Base-by-base conservation (phyloP, 2,888 invertebrate genomes). In the Malacosoma neustria region DNA sequence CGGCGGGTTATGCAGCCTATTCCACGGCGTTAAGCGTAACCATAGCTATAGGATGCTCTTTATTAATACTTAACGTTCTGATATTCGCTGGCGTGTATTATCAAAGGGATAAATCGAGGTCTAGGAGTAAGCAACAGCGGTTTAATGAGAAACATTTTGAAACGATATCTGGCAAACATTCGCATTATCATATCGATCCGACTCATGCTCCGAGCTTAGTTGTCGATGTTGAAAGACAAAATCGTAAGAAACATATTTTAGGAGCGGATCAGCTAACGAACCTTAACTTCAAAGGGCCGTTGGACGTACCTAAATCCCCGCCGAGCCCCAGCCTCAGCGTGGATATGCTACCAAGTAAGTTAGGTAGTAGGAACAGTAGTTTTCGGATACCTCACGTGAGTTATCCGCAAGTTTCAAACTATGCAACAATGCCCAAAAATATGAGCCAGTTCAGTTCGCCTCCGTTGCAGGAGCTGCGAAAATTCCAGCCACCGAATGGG, bases 71-170 rank as follows among this genome's bases (percentile, higher is more conserved):
- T 15, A 95, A 95, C 74, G 92, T 94, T 35, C 80, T 95, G 31
- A 93, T 95, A 57, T 94, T 94, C 64, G 94, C 93, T 35, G 93
- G 93, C 2, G 93, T 95, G 5, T 95, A 94, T 71, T 94, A 94
- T 67, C 94, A 95, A 67, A 70, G 91, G 36, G 92, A 92, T 58
- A 93, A 93, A 73, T 92, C 92, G 34, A 86, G 92, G 52, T 81
- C 82, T 2, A 64, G 81, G 12, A 57, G 65, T 11, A 94, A 94
- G 70, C 93, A 93, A 63, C 92, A 93, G 56, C 89, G 91, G 53
- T 89, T 92, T 49, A 91, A 87, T 54, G 87, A 89, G 66, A 89
- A 89, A 60, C 87, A 89, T 50, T 93, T 93, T 57, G 93, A 93
- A 59, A 92, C 93, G 31, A 92, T 93, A 51, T 91, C 91, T 1